These are phyloP conservation scores for Dicranocentrus wangi DNA, from an alignment of 2,888 invertebrate genomes.

Conservation along the genomic window DNA sequence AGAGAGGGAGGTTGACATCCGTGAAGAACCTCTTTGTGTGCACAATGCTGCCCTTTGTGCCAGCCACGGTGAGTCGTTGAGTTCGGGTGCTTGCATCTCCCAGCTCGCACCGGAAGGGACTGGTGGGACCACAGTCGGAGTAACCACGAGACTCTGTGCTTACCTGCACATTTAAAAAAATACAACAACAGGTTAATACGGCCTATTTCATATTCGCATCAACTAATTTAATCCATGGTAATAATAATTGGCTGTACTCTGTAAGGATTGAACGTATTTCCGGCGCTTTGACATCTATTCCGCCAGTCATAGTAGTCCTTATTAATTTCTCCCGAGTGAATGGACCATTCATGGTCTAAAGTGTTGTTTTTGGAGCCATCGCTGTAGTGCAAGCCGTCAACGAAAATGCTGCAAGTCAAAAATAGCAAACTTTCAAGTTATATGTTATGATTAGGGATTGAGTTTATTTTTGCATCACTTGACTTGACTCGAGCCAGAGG, in stretches of 20 bases:
- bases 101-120: slow-evolving; percentile 76
- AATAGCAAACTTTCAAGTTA: slow-evolving; percentile 7
- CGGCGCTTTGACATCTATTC: slow-evolving; percentile 86
- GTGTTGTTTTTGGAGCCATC: slow-evolving; percentile 81
- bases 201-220: too few relatives aligned
- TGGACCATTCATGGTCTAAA: slow-evolving; percentile 82
- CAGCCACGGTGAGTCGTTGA: slow-evolving; percentile 82
- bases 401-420: slow-evolving; percentile 80
- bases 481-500: too few relatives aligned
- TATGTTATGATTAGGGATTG: too few relatives aligned
- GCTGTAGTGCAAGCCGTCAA: slow-evolving; percentile 89
- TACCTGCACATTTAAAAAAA: slow-evolving; percentile 60
- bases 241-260: too few relatives aligned
- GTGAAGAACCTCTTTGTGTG: slow-evolving; percentile 85
- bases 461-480: too few relatives aligned
- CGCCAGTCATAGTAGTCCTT: slow-evolving; percentile 94
- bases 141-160: slow-evolving; percentile 72
- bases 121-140: slow-evolving; percentile 75
- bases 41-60: slow-evolving; percentile 81
- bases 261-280: slow-evolving; percentile 85
- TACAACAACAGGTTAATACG: too few relatives aligned
- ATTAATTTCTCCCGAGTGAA: slow-evolving; percentile 86
- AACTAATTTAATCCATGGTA: too few relatives aligned
- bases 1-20: slow-evolving; percentile 84
- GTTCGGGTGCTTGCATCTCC: slow-evolving; percentile 81